Evolutionary conservation across 2,113 vertebrate species (phyloP), one percentile per base, ranked within the genome.

Genomic region (Thunnus maccoyii): DNA sequence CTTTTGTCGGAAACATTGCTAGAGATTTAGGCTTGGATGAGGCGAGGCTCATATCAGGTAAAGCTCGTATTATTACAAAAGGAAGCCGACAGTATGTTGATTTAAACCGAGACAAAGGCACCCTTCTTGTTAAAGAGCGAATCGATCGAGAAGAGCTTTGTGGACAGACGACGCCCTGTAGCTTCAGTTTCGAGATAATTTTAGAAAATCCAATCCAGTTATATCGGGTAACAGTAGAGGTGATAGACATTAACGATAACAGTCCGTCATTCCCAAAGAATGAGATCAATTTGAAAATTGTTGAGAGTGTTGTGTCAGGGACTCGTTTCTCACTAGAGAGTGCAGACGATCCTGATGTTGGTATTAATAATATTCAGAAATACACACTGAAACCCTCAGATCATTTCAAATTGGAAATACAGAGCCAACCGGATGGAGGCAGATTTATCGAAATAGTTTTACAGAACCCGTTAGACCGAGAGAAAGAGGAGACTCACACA

Each of bases 121-220:
- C 88, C 7, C 91, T 97, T 47, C 76, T 91, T 17, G 73, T 96
- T 57, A 95, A 92, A 56, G 93, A 95, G 70, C 94, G 92, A 84
- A 93, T 97, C 47, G 96, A 97, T 86, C 75, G 96, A 75, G 97
- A 97, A 44, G 81, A 87, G 4, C 86, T 97, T 56, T 97, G 96
- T 54, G 90, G 91, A 36, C 91, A 94, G 81, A 90, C 64, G 1
- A 92, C 95, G 65, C 94, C 94, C 46, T 97, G 96, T 51, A 89
- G 95, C 71, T 90, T 96, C 58, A 93, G 89, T 76, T 96, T 96
- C 63, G 95, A 96, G 67, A 55, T 96, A 0, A 90, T 97, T 78
- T 25, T 96, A 69, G 93, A 95, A 83, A 94, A 92, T 20, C 94
- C 94, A 0, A 92, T 94, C n/a, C 84, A 94, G 81, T 87, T 95